Evolutionary conservation across 92 coral and sea anemone species (phyloP), one percentile per base, ranked within the genome.

Genomic region (Muricea muricata): DNA sequence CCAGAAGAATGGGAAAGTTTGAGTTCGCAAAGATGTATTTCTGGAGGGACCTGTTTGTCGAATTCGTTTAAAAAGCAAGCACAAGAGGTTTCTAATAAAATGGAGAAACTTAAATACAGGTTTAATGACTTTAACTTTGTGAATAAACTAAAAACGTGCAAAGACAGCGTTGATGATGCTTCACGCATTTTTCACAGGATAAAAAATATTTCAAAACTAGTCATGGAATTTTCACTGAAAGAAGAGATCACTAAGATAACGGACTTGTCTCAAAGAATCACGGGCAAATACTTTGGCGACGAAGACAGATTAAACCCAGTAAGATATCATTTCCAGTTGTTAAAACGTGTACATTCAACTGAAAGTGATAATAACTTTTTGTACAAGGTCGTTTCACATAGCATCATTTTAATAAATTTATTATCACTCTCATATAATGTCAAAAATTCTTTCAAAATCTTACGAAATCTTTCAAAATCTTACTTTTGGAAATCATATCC

Each of bases 1-100:
- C 99, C 97, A 1, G 93, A 90, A 46, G 91, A 94, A 29, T 91
- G 94, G 90, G 94, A 87, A 63, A 90, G 87, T 85, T 85, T 96
- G 34, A 94, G 88, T 73, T 80, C 88, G 24, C 94, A 89, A 20
- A 91, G 93, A 33, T 96, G 96, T 63, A 75, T 92, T 73, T 86
- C 91, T 71, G 97, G 99, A 33, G 97, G 91, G 0, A 87, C 92
- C n/a, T 92, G 99, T 69, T 81, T 96, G 23, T 90, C 97, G 40
- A 89, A 93, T 42, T 87, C 91, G 14, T 96, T 96, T 37, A 90
- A 87, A 20, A 86, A 90, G 42, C 99, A 96, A 92, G 99, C 93
- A 0, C 92, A 89, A 33, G 89, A 78, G 25, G 74, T 96, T 18
- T 90, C 92, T 55, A 91, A 90, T 28, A 93, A 89, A 32, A 69